Conservation (phyloP, 2,113 vertebrate species). For the Aptenodytes forsteri region DNA sequence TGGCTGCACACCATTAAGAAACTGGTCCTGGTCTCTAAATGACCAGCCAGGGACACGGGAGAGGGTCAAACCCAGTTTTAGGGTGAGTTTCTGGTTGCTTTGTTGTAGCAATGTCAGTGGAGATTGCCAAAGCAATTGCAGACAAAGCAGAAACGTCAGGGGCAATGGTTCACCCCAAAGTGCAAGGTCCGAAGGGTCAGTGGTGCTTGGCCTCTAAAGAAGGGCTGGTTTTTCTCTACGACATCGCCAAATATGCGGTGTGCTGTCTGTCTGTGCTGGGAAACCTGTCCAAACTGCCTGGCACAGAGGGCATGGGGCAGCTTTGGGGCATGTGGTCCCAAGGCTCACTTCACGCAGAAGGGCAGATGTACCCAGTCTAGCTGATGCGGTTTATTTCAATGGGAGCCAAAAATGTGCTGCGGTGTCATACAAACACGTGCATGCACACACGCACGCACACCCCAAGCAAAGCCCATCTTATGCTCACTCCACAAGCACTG, state of each 20-base stretch:
- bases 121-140: not conserved
- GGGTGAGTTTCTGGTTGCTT: not conserved
- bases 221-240: not conserved
- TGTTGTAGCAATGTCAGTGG: not conserved
- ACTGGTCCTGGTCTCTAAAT: no score
- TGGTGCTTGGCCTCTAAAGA: no score
- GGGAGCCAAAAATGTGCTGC: not conserved
- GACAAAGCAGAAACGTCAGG: not conserved
- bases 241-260: fast-evolving
- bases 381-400: no score
- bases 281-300: not conserved
- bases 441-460: fast-evolving
- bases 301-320: not conserved
- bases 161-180: not conserved
- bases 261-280: not conserved
- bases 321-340: not conserved
- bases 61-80: not conserved
- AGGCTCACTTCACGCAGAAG: not conserved
- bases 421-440: not conserved
- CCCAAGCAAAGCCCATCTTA: not conserved
- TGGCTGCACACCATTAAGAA: not conserved
- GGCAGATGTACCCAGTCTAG: not conserved
- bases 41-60: not conserved
- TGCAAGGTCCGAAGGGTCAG: not conserved
- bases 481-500: not conserved